These are phyloP conservation scores for Albula glossodonta DNA, from an alignment of 2,113 vertebrate species.

Conservation along the genomic window DNA sequence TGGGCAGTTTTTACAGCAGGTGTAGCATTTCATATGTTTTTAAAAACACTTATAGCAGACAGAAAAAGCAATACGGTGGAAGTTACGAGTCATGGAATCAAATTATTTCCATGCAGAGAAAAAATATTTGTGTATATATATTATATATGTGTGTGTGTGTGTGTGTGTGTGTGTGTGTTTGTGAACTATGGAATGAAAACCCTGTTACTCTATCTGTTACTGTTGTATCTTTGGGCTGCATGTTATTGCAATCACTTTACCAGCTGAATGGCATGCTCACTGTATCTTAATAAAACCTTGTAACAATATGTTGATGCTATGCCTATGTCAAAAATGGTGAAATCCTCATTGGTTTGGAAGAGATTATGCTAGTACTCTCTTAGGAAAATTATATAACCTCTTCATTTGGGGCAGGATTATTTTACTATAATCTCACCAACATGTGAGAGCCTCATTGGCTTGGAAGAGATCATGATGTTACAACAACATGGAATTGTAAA, in stretches of 20 bases:
- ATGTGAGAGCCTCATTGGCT: constrained; percentile 14
- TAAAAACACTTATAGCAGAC: neutral
- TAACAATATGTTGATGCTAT: too few relatives aligned
- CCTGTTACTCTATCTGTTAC: neutral
- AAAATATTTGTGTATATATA: too few relatives aligned
- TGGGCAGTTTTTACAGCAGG: neutral
- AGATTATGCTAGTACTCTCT: neutral
- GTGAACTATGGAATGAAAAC: neutral
- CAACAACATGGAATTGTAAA: neutral
- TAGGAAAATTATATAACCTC: neutral
- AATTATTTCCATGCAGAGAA: too few relatives aligned
- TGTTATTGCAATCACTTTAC: neutral
- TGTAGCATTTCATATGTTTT: neutral
- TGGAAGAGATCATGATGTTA: neutral
- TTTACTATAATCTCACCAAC: neutral
- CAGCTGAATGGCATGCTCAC: neutral
- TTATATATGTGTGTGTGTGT: too few relatives aligned
- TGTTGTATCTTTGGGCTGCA: neutral
- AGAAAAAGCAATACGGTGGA: neutral
- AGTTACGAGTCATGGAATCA: too few relatives aligned
- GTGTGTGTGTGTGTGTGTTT: neutral
- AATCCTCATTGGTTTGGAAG: neutral
- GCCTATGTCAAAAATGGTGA: too few relatives aligned
- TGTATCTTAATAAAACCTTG: neutral
- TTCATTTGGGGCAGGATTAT: neutral